A percentile compares a stretch with the other conserved stretches of the same genome.
Conservation (phyloP, 2,797 vertebrate genomes). For the Rhincodon typus region DNA sequence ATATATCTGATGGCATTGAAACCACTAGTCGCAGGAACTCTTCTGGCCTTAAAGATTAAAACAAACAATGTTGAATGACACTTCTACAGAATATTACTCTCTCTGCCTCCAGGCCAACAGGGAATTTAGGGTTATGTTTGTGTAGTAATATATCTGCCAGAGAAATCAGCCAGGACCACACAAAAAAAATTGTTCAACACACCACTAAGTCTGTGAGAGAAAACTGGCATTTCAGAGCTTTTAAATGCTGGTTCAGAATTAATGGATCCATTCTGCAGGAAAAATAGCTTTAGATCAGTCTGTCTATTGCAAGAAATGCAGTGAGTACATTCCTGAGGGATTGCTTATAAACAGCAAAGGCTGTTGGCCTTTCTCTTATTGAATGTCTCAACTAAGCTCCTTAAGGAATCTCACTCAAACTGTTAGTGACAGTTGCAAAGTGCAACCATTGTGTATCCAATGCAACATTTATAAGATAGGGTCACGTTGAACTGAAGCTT, state of each 20-base stretch:
- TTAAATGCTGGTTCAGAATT: conserved; percentile 16
- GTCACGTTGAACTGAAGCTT: neutral
- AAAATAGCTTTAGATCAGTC: neutral
- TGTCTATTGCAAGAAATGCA: neutral
- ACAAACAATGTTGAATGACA: conserved; percentile 18
- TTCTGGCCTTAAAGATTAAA: conserved; percentile 21
- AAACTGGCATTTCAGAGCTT: conserved; percentile 20
- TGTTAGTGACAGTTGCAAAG: conserved; percentile 1
- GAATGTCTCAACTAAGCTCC: neutral
- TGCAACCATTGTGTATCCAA: neutral
- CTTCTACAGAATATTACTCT: conserved; percentile 22
- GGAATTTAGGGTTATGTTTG: neutral
- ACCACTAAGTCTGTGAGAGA: neutral
- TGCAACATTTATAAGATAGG: neutral
- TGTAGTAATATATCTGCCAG: neutral
- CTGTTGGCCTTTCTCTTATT: neutral
- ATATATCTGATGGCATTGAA: conserved; percentile 27
- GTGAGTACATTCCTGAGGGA: neutral
- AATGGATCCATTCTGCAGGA: neutral
- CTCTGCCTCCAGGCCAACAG: neutral
- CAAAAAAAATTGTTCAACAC: neutral
- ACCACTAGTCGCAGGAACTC: neutral
- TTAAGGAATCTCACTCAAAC: conserved; percentile 1
- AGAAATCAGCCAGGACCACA: neutral
- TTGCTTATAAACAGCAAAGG: neutral